These are phyloP conservation scores for Buathra laborator DNA, from an alignment of 2,888 invertebrate genomes.

Conservation along the genomic window DNA sequence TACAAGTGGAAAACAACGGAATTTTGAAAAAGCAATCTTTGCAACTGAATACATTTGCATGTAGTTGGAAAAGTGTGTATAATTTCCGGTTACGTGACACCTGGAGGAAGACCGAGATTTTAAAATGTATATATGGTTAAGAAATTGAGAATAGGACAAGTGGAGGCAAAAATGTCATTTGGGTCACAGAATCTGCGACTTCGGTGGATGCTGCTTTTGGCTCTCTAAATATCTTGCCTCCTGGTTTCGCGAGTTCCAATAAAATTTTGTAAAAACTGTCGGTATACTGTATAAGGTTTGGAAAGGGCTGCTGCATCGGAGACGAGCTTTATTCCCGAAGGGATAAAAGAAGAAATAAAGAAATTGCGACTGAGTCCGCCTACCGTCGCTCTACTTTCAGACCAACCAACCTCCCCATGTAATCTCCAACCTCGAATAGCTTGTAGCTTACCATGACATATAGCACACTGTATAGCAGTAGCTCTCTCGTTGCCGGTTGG, in stretches of 20 bases:
- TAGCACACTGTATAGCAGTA: neutral
- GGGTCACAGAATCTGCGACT: too few species aligned
- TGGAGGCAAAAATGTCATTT: too few species aligned
- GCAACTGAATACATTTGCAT: neutral
- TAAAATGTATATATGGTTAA: too few species aligned
- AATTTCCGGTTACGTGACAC: neutral
- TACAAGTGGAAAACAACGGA: neutral
- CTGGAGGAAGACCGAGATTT: neutral
- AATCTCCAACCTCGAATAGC: slow-evolving; percentile 8
- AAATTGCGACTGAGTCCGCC: neutral
- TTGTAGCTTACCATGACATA: neutral
- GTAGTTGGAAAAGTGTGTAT: neutral
- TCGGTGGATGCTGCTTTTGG: too few species aligned
- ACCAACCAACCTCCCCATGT: neutral
- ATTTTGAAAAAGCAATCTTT: neutral
- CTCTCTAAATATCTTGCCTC: neutral
- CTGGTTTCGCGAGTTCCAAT: neutral
- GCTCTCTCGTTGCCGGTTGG: slow-evolving; percentile 25
- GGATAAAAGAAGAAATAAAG: slow-evolving; percentile 23
- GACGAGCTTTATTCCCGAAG: neutral
- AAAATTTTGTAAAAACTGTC: neutral
- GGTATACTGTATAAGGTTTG: neutral
- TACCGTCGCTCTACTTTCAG: neutral
- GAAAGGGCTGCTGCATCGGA: neutral
- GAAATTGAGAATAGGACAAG: too few species aligned